Base-by-base conservation (phyloP, 2,113 vertebrate species). In the Gallinago jamesoni region DNA sequence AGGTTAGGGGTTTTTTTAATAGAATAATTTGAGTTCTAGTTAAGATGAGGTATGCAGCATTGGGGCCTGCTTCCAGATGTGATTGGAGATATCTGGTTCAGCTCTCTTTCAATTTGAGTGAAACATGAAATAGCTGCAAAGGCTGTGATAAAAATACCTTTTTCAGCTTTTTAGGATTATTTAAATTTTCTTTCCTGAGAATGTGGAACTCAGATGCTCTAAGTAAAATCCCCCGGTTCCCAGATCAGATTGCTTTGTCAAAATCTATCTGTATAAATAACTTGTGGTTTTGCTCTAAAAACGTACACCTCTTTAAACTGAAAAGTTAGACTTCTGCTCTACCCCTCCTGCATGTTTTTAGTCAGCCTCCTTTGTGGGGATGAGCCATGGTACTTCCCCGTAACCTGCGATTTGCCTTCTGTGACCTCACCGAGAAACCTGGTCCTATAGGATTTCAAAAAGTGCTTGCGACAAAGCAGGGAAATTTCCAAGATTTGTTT, bases 151-250 rank as follows among this genome's bases (percentile, higher is more conserved):
- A 85, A 94, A 94, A 84, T 94, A 93, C 70, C 59, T 76, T 92
- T 89, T 76, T 60, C 80, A 95, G 50, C 25, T 69, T 90, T 84
- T 96, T 74, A 92, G 45, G 55, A 64, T 96, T 84, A 84, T 94
- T 90, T 76, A 86, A 82, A 81, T 60, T 84, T 94, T 83, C 50
- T 95, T 97, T 95, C 57, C 41, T 50, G 43, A 81, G 77, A 87
- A 79, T 93, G 93, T 95, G 88, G 84, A 97, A 90, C 67, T 91
- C 41, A 92, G 91, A 87, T 90, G 87, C 93, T 95, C 9, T 14
- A 66, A 81, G 73, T 73, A 89, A 88, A 96, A 57, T 84, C 27
- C 63, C 27, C 24, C 74, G 52, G 52, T 87, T 87, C 68, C 52
- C 50, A 70, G 63, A 89, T 72, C 83, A 81, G 45, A 72, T 80